Conservation (phyloP, 2,797 vertebrate species). For the Sebastes goodei region DNA sequence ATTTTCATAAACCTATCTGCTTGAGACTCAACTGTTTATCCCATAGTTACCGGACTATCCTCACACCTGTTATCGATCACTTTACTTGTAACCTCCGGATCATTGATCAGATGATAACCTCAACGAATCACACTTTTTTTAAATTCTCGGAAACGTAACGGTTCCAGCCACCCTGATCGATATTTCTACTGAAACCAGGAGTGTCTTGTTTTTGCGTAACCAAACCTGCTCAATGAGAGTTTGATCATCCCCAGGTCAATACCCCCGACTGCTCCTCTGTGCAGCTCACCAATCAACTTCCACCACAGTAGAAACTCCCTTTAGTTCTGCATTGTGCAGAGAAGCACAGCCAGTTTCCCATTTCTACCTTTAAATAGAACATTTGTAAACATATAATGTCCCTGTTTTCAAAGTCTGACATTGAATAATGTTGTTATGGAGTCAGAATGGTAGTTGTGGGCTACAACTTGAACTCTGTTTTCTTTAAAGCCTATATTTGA, state of each 20-base stretch:
- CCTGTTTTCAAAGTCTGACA: not conserved
- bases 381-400: not conserved
- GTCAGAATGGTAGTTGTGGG: fast-evolving
- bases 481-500: not conserved
- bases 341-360: not conserved
- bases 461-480: not conserved
- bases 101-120: conserved; percentile 38
- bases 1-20: not conserved
- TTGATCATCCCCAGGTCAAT: conserved; percentile 76
- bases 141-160: conserved; percentile 60
- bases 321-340: conserved; percentile 6
- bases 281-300: conserved; percentile 73
- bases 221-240: conserved; percentile 61
- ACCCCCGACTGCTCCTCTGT: conserved; percentile 43
- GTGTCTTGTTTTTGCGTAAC: conserved; percentile 58
- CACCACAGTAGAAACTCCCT: conserved; percentile 60
- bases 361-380: not conserved
- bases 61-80: conserved; percentile 3
- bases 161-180: conserved; percentile 38
- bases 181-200: conserved; percentile 60
- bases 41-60: not conserved
- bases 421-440: not conserved
- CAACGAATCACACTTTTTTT: not conserved
- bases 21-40: not conserved
- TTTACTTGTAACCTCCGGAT: conserved; percentile 19